A percentile compares a stretch with the other conserved stretches of the same genome.
These are phyloP conservation scores for Cabera pusaria DNA, from an alignment of 2,888 invertebrate species.

Conservation along the genomic window DNA sequence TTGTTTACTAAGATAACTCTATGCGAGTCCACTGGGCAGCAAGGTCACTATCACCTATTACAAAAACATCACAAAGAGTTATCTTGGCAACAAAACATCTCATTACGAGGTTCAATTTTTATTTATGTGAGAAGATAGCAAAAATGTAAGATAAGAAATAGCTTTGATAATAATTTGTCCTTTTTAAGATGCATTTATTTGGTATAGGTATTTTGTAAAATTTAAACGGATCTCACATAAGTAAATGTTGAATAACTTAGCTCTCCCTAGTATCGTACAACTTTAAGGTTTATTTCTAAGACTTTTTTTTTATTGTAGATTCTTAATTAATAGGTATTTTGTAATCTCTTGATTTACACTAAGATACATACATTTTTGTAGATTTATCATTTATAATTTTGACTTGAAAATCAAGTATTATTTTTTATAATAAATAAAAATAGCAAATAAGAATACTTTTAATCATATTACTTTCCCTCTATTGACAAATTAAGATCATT, in stretches of 20 bases:
- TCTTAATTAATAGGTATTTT: constrained; percentile 74
- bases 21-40: constrained; percentile 37
- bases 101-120: constrained; percentile 62
- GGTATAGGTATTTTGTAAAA: constrained; percentile 37
- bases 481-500: constrained; percentile 25
- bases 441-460: constrained; percentile 55
- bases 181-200: constrained; percentile 56
- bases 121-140: constrained; percentile 59
- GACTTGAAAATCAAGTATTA: constrained; percentile 74
- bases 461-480: constrained; percentile 53
- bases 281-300: constrained; percentile 78
- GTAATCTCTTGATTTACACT: constrained; percentile 77
- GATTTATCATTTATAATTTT: constrained; percentile 57
- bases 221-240: constrained; percentile 56
- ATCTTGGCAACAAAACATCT: constrained; percentile 72
- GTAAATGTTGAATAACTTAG: constrained; percentile 67
- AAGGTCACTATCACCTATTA: constrained; percentile 8
- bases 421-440: constrained; percentile 73
- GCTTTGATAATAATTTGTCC: constrained; percentile 31
- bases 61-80: constrained; percentile 49
- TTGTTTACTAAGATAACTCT: constrained; percentile 75
- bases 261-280: constrained; percentile 80
- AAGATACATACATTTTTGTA: constrained; percentile 66
- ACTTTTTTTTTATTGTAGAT: constrained; percentile 74
- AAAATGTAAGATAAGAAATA: constrained; percentile 48